These are phyloP conservation scores for Pegoplata infirma DNA, from an alignment of 2,888 invertebrate species.

Conservation along the genomic window DNA sequence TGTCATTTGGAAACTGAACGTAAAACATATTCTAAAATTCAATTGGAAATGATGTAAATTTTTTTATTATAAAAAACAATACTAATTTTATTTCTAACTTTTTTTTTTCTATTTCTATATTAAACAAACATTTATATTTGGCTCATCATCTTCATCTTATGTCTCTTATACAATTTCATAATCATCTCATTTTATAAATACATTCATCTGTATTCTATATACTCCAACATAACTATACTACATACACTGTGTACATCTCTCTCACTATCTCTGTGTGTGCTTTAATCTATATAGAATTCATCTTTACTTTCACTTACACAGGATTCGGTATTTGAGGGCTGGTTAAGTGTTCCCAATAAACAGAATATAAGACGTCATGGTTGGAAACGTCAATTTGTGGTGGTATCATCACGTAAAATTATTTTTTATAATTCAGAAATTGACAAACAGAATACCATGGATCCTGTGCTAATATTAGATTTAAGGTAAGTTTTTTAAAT, in stretches of 20 bases:
- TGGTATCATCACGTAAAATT: conserved; percentile 97
- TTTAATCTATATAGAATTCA: conserved; percentile 68
- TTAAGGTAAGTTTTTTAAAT: conserved; percentile 84
- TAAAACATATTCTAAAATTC: too few species aligned
- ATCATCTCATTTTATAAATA: conserved; percentile 33
- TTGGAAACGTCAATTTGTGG: conserved; percentile 98
- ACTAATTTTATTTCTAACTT: conserved; percentile 37
- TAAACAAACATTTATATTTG: conserved; percentile 39
- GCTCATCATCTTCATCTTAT: conserved; percentile 29
- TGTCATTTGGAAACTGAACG: too few species aligned
- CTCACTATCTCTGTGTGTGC: conserved; percentile 1
- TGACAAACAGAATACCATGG: conserved; percentile 93
- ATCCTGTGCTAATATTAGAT: conserved; percentile 96
- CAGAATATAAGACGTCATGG: conserved; percentile 97
- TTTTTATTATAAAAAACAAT: conserved; percentile 39
- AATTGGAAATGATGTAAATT: neutral
- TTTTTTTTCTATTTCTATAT: conserved; percentile 56
- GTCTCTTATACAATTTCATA: neutral
- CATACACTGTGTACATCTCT: neutral
- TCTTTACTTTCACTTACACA: conserved; percentile 75
- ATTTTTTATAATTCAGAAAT: conserved; percentile 97
- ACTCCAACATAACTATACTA: too few species aligned
- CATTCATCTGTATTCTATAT: conserved; percentile 9
- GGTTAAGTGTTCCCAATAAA: conserved; percentile 96
- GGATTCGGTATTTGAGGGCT: conserved; percentile 93